Evolutionary conservation across 2,888 invertebrate species (phyloP), one percentile per base, ranked within the genome.

Genomic region (Tipula vernalis): DNA sequence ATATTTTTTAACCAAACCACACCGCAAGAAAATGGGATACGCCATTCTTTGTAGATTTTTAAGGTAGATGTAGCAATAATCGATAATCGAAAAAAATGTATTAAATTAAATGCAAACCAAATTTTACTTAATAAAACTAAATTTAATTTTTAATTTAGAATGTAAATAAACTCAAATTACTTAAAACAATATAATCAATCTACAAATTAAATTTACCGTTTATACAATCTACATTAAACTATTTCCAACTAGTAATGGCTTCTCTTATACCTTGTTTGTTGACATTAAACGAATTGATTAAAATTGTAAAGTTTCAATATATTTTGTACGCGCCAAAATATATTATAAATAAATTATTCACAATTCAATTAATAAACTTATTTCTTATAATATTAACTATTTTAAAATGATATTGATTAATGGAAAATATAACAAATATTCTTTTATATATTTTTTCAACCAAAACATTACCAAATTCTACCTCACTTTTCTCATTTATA

Each of bases 201-300:
- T 10, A 28, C 10, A 10, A 57, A 71, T 5, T 10, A 28, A 71
- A 71, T 71, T 71, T 71, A 71, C 28, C 71, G 71, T 71, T 71
- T 71, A 2, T 71, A 71, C 71, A 28, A 28, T 71, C 71, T 71
- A 71, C 71, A 71, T 41, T 84, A 84, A 84, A 36, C 41, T 84
- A 41, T 41, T 41, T 39, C 84, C 84, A 84, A 15, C 39, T 71
- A 84, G 12, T 39, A 84, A 84, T 85, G 85, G 85, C 85, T 85
- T 85, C 42, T 41, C 71, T 71, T 71, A 71, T 71, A 84, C 84
- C 84, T 84, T 84, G 41, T 84, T 85, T 85, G 85, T 85, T 85
- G 85, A 85, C 85, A 85, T 85, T 85, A 85, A 85, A 85, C 85
- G 85, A 42, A 42, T 85, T 42, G 41, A 85, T 85, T 85, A 41